Conservation (phyloP, 2,797 vertebrate species). For the Neomorphus geoffroyi region DNA sequence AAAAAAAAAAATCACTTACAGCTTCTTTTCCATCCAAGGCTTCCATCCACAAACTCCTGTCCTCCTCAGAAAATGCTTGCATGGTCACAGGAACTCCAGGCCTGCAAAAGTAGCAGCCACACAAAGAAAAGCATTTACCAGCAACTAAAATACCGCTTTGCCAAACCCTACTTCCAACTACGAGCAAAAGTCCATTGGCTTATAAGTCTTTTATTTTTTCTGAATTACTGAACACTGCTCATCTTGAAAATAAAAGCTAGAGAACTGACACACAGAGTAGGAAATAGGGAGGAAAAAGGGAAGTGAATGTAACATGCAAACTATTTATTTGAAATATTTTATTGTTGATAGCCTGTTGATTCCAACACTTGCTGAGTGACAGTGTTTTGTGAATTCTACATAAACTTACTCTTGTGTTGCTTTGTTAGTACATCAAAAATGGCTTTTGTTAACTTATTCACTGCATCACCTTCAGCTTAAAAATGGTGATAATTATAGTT, state of each 20-base stretch:
- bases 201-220: neutral
- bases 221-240: neutral
- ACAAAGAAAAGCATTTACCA: neutral
- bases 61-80: constrained; percentile 93
- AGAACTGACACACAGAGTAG: neutral
- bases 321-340: neutral
- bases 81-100: constrained; percentile 90
- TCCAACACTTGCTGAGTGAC: neutral
- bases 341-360: neutral
- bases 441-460: neutral
- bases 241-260: neutral
- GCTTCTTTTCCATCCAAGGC: constrained; percentile 96
- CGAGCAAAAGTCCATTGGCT: neutral
- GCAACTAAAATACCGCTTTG: neutral
- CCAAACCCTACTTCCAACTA: neutral
- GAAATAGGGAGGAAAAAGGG: neutral
- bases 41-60: constrained; percentile 93
- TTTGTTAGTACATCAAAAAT: neutral
- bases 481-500: neutral
- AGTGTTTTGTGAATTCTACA: neutral
- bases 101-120: constrained; percentile 66
- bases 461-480: neutral
- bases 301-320: neutral
- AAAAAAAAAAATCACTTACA: constrained; percentile 78
- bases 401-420: neutral